These are phyloP conservation scores for Ictalurus furcatus DNA, from an alignment of 2,113 vertebrate genomes.

Conservation along the genomic window DNA sequence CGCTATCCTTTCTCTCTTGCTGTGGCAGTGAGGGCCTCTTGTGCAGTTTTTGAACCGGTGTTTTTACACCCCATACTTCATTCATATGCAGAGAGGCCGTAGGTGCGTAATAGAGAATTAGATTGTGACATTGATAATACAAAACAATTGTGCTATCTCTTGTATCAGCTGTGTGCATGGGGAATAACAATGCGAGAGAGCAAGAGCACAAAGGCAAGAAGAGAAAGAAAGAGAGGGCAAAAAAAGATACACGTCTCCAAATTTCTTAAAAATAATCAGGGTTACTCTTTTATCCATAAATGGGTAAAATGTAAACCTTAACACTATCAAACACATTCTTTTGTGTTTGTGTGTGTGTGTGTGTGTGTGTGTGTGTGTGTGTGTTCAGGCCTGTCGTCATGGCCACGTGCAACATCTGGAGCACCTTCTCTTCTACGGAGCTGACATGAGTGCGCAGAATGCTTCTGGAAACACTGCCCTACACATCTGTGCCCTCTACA, in stretches of 20 bases:
- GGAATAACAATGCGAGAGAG: conserved; percentile 1
- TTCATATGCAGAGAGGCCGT: conserved; percentile 57
- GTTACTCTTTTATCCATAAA: conserved; percentile 1
- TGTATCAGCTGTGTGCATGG: conserved; percentile 35
- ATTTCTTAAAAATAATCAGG: not conserved
- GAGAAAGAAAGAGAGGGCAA: not conserved
- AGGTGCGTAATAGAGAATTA: conserved; percentile 56
- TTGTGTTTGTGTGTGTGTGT: conserved; percentile 39
- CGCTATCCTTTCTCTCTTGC: conserved; percentile 27
- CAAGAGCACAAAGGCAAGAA: not conserved
- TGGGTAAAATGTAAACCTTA: not conserved
- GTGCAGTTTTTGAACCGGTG: conserved; percentile 27
- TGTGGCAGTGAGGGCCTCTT: conserved; percentile 19
- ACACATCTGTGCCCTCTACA: conserved; percentile 95
- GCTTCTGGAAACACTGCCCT: conserved; percentile 93
- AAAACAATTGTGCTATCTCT: conserved; percentile 60
- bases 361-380: conserved; percentile 40
- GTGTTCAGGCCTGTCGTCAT: conserved; percentile 87
- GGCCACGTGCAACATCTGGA: conserved; percentile 95
- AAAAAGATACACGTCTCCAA: not conserved
- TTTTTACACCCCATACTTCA: conserved; percentile 41
- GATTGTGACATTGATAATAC: conserved; percentile 63
- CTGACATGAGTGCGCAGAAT: conserved; percentile 91
- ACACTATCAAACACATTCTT: not conserved
- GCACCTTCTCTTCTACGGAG: conserved; percentile 95